Percentiles rank a stretch among this genome's conserved stretches.
These are phyloP conservation scores for Crotalus helleri DNA, from an alignment of 2,113 vertebrate species.

Conservation along the genomic window DNA sequence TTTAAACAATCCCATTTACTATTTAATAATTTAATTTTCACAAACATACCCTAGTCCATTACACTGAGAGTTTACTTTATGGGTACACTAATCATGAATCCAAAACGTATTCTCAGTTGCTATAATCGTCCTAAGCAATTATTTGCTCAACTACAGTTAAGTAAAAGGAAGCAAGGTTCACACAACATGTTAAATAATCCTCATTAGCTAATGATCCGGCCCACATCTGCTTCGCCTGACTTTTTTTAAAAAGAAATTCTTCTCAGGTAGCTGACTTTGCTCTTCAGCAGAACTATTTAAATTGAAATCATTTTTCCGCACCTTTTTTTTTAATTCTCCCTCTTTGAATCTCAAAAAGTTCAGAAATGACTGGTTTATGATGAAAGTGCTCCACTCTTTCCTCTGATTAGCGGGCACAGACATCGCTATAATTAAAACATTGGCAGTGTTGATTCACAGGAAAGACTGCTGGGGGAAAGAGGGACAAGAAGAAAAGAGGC, in stretches of 20 bases:
- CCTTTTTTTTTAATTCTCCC: not conserved
- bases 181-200: not conserved
- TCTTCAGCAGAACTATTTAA: not conserved
- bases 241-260: not conserved
- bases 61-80: not conserved
- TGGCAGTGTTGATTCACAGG: conserved; percentile 44
- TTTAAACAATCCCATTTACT: not conserved
- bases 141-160: not conserved
- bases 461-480: conserved; percentile 15
- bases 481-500: not conserved
- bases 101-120: not conserved
- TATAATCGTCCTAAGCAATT: not conserved
- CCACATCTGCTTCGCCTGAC: not conserved
- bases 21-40: not conserved
- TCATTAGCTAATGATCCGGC: not conserved
- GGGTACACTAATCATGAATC: not conserved
- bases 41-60: not conserved
- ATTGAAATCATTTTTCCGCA: not conserved
- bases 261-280: not conserved
- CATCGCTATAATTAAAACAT: conserved; percentile 42
- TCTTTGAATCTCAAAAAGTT: conserved; percentile 9
- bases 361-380: conserved; percentile 17
- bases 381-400: conserved; percentile 12
- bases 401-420: conserved; percentile 25
- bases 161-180: not conserved